These are phyloP conservation scores for Bryconaethiops microstoma DNA, from an alignment of 2,797 vertebrate genomes.

Conservation along the genomic window DNA sequence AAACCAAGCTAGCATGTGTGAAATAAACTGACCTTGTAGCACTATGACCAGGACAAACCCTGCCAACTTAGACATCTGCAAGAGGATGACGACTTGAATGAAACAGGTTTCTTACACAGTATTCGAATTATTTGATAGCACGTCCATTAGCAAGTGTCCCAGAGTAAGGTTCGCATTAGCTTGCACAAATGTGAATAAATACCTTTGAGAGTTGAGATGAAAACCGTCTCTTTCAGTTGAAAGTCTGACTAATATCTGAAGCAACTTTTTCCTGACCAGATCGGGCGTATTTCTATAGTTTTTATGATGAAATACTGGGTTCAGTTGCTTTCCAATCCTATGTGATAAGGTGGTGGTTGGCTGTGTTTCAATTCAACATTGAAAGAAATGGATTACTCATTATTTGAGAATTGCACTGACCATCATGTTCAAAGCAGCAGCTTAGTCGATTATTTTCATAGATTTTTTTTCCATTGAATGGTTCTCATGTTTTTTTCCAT, in stretches of 20 bases:
- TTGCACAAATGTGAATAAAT: conserved; percentile 13
- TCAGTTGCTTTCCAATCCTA: conserved; percentile 12
- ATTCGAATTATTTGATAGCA: background rate
- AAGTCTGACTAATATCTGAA: conserved; percentile 11
- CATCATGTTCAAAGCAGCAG: conserved; percentile 16
- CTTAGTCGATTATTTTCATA: background rate
- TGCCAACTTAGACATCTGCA: conserved; percentile 56
- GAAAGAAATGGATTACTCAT: conserved; percentile 48
- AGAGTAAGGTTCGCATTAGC: background rate
- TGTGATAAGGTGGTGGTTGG: conserved; percentile 12
- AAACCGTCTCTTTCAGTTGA: background rate
- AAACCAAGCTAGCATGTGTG: background rate
- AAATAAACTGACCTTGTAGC: conserved; percentile 59
- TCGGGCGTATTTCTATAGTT: conserved; percentile 19
- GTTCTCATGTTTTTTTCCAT: too few species aligned
- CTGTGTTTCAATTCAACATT: conserved; percentile 37
- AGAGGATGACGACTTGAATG: background rate
- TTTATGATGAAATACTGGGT: conserved; percentile 14
- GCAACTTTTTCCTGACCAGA: background rate
- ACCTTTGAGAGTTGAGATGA: conserved; percentile 25
- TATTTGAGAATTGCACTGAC: conserved; percentile 33
- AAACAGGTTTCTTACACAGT: background rate
- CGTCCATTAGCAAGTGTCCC: background rate
- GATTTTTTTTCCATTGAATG: background rate
- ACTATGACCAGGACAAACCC: conserved; percentile 61